Percentiles rank a stretch among this genome's conserved stretches.
Evolutionary conservation across 1,140 invertebrate species (phyloP).

Genomic region (Camponotus floridanus): DNA sequence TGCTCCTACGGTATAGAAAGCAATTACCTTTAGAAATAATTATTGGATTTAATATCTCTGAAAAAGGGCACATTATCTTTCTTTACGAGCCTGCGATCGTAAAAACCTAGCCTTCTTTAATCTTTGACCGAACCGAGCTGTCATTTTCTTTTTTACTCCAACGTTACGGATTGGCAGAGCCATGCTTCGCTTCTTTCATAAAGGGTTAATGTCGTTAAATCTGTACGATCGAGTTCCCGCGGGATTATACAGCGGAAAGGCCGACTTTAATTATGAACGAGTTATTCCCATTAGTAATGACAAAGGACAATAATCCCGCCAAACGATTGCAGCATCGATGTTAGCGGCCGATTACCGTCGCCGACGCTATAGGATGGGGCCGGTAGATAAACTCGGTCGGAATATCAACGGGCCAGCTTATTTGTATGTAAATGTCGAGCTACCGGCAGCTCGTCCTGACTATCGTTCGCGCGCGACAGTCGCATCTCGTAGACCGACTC

Average conservation of each 20-base stretch:
- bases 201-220: constrained; percentile 39
- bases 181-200: background rate
- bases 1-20: background rate
- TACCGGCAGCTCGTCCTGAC: constrained; percentile 55
- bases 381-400: constrained; percentile 76
- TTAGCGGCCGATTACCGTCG: constrained; percentile 59
- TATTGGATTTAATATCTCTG: background rate
- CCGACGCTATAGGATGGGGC: constrained; percentile 17
- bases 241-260: constrained; percentile 7
- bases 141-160: background rate
- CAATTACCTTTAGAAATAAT: constrained; percentile 19
- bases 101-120: background rate
- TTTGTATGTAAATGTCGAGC: constrained; percentile 82
- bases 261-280: constrained; percentile 42
- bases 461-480: constrained; percentile 24
- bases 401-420: constrained; percentile 78
- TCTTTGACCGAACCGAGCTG: background rate
- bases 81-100: background rate
- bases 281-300: constrained; percentile 55
- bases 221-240: constrained; percentile 1
- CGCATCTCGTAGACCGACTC: constrained; percentile 46
- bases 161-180: constrained; percentile 12
- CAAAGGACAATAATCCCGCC: constrained; percentile 40
- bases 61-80: background rate
- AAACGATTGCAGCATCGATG: constrained; percentile 42